Evolutionary conservation across 2,797 vertebrate species (phyloP), one percentile per base, ranked within the genome.

Genomic region (Psittacula derbiana): DNA sequence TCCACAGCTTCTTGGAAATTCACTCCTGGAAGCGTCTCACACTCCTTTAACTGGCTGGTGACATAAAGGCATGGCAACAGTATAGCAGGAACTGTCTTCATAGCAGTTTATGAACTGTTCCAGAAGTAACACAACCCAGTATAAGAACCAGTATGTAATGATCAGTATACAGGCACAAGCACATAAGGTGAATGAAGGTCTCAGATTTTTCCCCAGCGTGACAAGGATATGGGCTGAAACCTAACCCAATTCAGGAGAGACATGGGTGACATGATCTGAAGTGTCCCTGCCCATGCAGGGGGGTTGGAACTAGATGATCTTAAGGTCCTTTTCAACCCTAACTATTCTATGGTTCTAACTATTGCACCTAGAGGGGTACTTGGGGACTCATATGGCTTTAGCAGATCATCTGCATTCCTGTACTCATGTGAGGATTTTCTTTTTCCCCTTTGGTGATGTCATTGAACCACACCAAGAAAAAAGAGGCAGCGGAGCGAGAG

Each of bases 31-130:
- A 88, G 16, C 1, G 1, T 53, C 74, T 70, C 36, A 5, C n/a
- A 27, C 12, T 44, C 31, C 27, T 79, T 80, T 64, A 16, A 65
- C 41, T 57, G 52, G 12, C 73, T 60, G 62, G 46, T 0, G 11
- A 30, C 23, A 13, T 28, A 41, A 79, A 64, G 20, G 23, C 8
- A 16, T 28, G 21, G n/a, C 49, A 16, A 20, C 25, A 28, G 43
- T 23, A 5, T 8, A 46, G 55, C 0, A 0, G 8, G 43, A 76
- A 28, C 25, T 69, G 40, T 25, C 33, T 65, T 30, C 27, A 24
- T 50, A 41, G 53, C n/a, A 66, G 30, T 19, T 21, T 65, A 33
- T 53, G 53, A 36, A 30, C 53, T 41, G 33, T 47, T 41, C 61
- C 61, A 47, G 61, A 57, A 66, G 33, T 13, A 20, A 41, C 44